A percentile compares a stretch with the other conserved stretches of the same genome.
Conservation (phyloP, 2,888 invertebrate genomes). For the Conops quadrifasciatus region DNA sequence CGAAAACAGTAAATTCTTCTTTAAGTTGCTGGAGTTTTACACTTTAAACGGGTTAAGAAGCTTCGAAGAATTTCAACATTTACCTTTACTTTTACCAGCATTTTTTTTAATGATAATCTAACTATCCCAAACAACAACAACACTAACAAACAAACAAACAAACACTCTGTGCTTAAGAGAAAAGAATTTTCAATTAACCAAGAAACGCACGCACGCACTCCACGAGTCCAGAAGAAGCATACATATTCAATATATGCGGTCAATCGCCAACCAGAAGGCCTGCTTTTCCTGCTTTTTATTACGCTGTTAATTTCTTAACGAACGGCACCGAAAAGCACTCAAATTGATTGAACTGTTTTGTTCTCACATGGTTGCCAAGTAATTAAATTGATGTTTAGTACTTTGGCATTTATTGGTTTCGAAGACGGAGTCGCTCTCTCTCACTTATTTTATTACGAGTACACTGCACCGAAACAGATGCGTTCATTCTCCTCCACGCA, state of each 20-base stretch:
- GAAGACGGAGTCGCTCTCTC: background rate
- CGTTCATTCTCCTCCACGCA: background rate
- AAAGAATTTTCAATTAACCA: background rate
- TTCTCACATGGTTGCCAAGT: slow-evolving; percentile 28
- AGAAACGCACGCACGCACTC: background rate
- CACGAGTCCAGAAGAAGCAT: background rate
- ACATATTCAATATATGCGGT: slow-evolving; percentile 23
- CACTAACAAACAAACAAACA: background rate
- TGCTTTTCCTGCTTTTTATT: background rate
- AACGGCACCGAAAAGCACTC: slow-evolving; percentile 18
- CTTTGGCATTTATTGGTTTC: no score
- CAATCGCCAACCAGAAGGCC: background rate
- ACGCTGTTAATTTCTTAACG: background rate
- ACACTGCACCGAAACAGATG: background rate
- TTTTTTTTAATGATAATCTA: background rate
- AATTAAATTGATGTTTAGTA: background rate
- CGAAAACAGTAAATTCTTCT: background rate
- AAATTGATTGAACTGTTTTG: slow-evolving; percentile 30
- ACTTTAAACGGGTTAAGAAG: background rate
- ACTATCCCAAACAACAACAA: background rate
- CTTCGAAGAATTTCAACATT: background rate
- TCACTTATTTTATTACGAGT: background rate
- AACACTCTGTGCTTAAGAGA: background rate
- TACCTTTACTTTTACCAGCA: background rate
- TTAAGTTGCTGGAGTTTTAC: background rate